These are phyloP conservation scores for Sprattus sprattus DNA, from an alignment of 2,113 vertebrate genomes.

Conservation along the genomic window DNA sequence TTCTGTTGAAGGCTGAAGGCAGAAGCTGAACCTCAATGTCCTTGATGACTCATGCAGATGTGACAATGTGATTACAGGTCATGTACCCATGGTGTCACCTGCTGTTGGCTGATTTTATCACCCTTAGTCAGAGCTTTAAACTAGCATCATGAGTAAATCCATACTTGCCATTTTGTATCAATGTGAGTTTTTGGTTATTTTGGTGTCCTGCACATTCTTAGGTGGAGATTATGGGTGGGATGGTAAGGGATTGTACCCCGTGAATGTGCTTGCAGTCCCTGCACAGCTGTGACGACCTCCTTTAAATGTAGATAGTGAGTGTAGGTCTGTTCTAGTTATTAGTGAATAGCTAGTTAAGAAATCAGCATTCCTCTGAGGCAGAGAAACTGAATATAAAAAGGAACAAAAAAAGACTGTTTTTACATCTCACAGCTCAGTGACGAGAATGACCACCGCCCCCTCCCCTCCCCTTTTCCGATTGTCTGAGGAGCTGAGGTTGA, in stretches of 20 bases:
- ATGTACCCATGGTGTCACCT: not conserved
- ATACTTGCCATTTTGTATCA: not conserved
- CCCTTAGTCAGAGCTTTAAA: not conserved
- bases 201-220: not conserved
- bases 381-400: not conserved
- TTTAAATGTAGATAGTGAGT: not conserved
- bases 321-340: not conserved
- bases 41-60: not conserved
- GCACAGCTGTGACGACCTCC: not conserved
- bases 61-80: not conserved
- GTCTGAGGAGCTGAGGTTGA: not conserved
- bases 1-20: not conserved
- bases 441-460: not conserved
- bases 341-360: not conserved
- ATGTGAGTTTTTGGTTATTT: not conserved
- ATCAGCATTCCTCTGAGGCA: not conserved
- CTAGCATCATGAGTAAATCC: not conserved
- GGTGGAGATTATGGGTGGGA: not conserved
- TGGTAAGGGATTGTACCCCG: not conserved
- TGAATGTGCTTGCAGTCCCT: conserved; percentile 11
- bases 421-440: not conserved
- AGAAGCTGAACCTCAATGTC: not conserved
- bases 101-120: not conserved
- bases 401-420: not conserved
- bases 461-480: not conserved